Percentiles rank a stretch among this genome's conserved stretches.
These are phyloP conservation scores for Drosophila trichaetosa DNA, from an alignment of 2,888 invertebrate species.

Conservation along the genomic window DNA sequence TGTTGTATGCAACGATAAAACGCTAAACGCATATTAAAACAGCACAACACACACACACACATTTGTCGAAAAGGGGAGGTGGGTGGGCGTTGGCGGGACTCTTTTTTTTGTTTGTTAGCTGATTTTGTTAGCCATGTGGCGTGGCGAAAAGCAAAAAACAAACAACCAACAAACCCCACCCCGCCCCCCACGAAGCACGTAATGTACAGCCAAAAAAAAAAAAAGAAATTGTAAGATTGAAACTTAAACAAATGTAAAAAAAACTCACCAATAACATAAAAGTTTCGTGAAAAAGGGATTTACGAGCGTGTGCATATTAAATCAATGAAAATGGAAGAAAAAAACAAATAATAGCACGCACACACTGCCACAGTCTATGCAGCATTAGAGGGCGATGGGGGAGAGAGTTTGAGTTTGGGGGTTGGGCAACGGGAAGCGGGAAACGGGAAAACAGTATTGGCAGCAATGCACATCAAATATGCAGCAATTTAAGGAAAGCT, in stretches of 20 bases:
- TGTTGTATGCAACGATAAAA: constrained; percentile 74
- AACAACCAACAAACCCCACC: background rate
- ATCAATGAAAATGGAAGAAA: constrained; percentile 54
- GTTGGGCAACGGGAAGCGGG: background rate
- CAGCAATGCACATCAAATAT: constrained; percentile 49
- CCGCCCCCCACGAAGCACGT: constrained; percentile 28
- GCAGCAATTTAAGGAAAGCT: constrained; percentile 45
- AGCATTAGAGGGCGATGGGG: background rate
- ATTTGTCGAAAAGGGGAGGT: background rate
- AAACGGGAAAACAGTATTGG: background rate
- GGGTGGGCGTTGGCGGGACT: background rate
- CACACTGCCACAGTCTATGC: constrained; percentile 18
- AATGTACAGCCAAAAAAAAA: constrained; percentile 20
- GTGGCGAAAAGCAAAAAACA: constrained; percentile 22
- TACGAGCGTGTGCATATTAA: constrained; percentile 76
- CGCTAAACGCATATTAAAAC: constrained; percentile 78
- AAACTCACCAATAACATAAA: constrained; percentile 39
- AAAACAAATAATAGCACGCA: background rate
- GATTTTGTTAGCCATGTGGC: constrained; percentile 48
- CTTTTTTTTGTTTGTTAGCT: constrained; percentile 8
- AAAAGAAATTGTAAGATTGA: constrained; percentile 48
- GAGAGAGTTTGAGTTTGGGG: too few relatives aligned
- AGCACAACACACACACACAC: constrained; percentile 34
- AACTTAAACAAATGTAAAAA: constrained; percentile 59
- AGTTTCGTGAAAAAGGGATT: constrained; percentile 63